Base-by-base conservation (phyloP, 2,888 invertebrate genomes). In the Julus scandinavius region DNA sequence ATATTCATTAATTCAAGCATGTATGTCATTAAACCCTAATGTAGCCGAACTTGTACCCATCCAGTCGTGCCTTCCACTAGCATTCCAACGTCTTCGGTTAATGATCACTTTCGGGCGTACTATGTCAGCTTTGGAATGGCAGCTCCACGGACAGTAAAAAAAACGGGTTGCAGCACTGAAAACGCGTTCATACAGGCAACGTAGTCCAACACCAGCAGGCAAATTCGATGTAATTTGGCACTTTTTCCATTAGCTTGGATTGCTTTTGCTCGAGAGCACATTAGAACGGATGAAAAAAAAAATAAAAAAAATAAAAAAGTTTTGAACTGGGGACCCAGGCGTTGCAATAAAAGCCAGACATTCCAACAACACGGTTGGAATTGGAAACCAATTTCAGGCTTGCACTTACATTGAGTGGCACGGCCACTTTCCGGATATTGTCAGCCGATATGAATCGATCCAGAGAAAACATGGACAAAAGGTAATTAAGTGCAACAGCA, bases 231-330 rank as follows among this genome's bases (percentile, higher is more conserved):
- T 20, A 63, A 63, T 63, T 63, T 63, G 63, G 20, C 63, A 63
- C 63, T 63, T 63, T 63, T 63, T 63, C 63, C 63, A 63, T 63
- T 63, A 63, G 63, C 20, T 15, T 9, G 63, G 63, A 63, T 63
- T 63, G 63, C 63, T 63, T 63, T 58, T 20, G 63, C 50, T 50
- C 50, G 63, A n/a, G 63, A 20, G 20, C 63, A 13, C 50, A 50
- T 50, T 50, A 50, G 50, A 50, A 50, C 9, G 50, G 9, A 13
- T 50, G 13, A 50, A 50, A 50, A 50, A 50, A 7, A 13, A 50
- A 13, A 11, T 50, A 7, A 20, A 20, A 63, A 6, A n/a, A n/a
- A 54, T 54, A 15, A 9, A 49, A 49, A 49, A 49, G 49, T 49
- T 5, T 49, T 49, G 54, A 15, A 54, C 49, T 49, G 9, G n/a